Base-by-base conservation (phyloP, 64 coral and sea anemone genomes). In the Porites australiensis region DNA sequence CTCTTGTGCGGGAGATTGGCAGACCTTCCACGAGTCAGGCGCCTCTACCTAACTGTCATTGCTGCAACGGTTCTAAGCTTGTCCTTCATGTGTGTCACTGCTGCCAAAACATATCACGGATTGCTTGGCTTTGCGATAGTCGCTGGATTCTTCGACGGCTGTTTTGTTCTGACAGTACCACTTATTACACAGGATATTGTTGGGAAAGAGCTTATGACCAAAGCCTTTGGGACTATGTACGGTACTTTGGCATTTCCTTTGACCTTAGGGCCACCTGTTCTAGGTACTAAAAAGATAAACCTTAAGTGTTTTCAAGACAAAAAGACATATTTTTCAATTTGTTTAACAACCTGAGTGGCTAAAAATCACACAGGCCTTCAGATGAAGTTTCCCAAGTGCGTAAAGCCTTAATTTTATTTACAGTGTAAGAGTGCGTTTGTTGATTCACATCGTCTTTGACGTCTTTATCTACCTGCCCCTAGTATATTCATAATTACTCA, bases 101-200 rank as follows among this genome's bases (percentile, higher is more conserved):
- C 86, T 72, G 92, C 86, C 54, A 82, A 70, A 43, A 64, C 44
- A 19, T 94, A 61, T 49, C 51, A 72, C 13, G 92, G 74, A 0
- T 54, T 94, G 19, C 19, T 94, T 10, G 77, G 77, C 19, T 94
- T 82, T 77, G 48, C 86, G 12, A 23, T 94, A 55, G 44, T 82
- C 4, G 78, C 77, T 89, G 92, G 92, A 51, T 94, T 94, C 47
- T 94, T 94, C 63, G 92, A 94, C 50, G 92, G 92, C 11, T 89
- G 83, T 49, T 94, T 94, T 57, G 84, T 88, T 6, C 86, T 94
- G 4, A 77, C 88, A 21, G 49, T 89, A 15, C 92, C 92, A 10
- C 83, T 88, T 49, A 72, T 94, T 37, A 94, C 82, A 4, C 75
- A 82, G 44, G 92, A 94, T 71, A 82, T 94, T 12, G 92, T 94